Percentiles rank a stretch among this genome's conserved stretches.
These are phyloP conservation scores for Pterostichus madidus DNA, from an alignment of 2,888 invertebrate species.

Conservation along the genomic window DNA sequence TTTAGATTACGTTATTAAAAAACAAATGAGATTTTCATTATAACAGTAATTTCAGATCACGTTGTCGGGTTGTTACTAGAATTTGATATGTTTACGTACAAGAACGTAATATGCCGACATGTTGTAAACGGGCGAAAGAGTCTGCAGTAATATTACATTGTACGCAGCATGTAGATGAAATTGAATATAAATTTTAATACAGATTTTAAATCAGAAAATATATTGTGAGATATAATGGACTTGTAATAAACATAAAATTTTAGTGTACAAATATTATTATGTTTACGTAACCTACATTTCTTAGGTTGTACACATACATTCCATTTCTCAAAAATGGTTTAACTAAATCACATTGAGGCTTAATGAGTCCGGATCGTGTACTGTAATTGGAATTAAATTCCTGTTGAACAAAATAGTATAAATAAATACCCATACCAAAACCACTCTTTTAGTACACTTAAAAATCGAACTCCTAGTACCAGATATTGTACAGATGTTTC, in stretches of 20 bases:
- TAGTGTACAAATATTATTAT: not conserved
- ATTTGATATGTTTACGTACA: conserved; percentile 36
- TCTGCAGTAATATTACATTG: not conserved
- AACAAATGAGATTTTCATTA: conserved; percentile 51
- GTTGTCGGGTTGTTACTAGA: conserved; percentile 7
- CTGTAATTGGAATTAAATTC: no score
- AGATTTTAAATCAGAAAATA: conserved; percentile 4
- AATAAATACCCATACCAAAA: no score
- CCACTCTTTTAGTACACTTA: no score
- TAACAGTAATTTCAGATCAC: conserved; percentile 22
- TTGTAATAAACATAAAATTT: not conserved
- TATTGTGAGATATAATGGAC: not conserved
- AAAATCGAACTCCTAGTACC: no score
- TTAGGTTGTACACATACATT: no score
- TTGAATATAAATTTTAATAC: conserved; percentile 26
- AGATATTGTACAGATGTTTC: no score
- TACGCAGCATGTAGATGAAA: conserved; percentile 4
- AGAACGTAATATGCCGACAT: conserved; percentile 20
- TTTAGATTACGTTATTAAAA: conserved; percentile 52
- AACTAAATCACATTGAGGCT: no score
- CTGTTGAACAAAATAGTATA: no score
- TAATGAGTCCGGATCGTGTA: no score
- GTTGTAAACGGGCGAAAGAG: not conserved
- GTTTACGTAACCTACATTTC: no score
- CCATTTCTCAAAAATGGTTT: no score